phyloP scores from a whole-genome alignment of 2,113 vertebrate genomes.

The Nothoprocta pentlandii region DNA sequence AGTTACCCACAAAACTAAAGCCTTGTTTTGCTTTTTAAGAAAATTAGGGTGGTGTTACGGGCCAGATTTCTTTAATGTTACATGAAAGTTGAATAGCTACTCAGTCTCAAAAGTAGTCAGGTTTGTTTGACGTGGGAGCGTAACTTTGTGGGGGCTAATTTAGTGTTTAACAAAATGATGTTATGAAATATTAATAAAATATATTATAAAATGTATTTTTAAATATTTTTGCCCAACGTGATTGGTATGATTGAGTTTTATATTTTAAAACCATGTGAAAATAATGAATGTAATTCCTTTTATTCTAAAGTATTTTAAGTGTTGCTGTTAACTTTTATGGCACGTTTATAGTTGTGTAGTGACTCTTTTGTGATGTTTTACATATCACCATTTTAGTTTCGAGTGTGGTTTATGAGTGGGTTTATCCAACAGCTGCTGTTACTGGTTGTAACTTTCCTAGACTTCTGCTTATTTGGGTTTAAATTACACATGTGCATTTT shows the following conservation, averaged over 20 bases:
- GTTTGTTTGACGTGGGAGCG: background rate
- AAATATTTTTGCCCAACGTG: no score
- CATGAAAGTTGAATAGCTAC: background rate
- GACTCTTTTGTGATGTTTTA: background rate
- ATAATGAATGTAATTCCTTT: background rate
- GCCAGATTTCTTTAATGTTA: background rate
- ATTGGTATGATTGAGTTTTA: background rate
- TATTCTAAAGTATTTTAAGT: background rate
- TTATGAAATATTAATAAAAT: no score
- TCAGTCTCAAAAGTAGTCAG: background rate
- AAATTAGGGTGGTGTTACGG: background rate
- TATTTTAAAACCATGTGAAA: background rate
- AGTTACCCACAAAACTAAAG: background rate
- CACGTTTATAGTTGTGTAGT: background rate
- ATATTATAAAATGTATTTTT: no score
- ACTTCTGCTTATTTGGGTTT: background rate
- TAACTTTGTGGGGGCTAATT: background rate
- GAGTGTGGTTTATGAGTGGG: background rate
- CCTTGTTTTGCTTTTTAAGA: background rate
- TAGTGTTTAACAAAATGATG: background rate
- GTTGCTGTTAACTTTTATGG: background rate
- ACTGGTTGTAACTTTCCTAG: background rate
- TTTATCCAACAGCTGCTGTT: background rate
- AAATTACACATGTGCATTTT: background rate
- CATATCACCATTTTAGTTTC: background rate